Evolutionary conservation across 2,113 vertebrate species (phyloP).

Genomic region (Ictalurus punctatus): DNA sequence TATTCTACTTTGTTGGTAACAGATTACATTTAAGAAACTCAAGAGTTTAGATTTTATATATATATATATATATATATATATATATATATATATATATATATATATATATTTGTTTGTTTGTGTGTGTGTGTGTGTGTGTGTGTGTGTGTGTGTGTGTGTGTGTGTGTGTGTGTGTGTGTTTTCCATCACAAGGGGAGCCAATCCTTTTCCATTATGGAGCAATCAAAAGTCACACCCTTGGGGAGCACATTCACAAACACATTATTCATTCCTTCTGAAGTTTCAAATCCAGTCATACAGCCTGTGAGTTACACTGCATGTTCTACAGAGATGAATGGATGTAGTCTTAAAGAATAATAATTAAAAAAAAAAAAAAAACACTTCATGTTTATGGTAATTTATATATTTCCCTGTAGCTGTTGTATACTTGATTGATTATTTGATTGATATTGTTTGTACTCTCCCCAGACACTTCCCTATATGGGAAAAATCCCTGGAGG

Average conservation of each 20-base stretch:
- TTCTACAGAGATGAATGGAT: background rate
- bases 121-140: too few relatives aligned
- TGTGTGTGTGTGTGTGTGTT: too few relatives aligned
- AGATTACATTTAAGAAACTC: too few relatives aligned
- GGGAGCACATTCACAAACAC: background rate
- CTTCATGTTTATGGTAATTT: background rate
- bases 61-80: too few relatives aligned
- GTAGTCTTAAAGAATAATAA: background rate
- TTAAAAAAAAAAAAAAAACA: too few relatives aligned
- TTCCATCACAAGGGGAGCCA: background rate
- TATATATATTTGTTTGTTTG: too few relatives aligned
- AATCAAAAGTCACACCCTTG: background rate
- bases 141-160: too few relatives aligned
- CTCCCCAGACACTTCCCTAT: conserved; percentile 1
- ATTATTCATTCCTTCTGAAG: background rate
- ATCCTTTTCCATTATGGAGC: background rate
- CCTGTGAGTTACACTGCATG: background rate
- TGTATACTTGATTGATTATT: background rate
- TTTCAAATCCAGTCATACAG: background rate
- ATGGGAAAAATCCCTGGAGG: background rate
- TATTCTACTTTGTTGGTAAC: background rate
- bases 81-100: too few relatives aligned
- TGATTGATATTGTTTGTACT: background rate
- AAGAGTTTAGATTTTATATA: too few relatives aligned
- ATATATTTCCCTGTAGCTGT: background rate